These are phyloP conservation scores for Pentalonia nigronervosa DNA, from an alignment of 1,140 invertebrate species.

Conservation along the genomic window DNA sequence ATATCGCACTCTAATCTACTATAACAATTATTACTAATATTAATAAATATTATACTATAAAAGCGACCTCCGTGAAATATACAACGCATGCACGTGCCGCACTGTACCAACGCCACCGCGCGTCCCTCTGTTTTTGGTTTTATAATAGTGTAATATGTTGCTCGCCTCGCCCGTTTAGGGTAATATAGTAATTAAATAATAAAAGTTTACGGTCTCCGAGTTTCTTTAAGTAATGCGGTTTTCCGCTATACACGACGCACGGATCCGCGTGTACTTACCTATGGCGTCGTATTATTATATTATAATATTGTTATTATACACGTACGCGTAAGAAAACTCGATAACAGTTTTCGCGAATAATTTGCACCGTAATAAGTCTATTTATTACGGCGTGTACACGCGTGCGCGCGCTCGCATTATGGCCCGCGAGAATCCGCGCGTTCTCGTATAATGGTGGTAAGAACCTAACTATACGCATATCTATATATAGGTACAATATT, in stretches of 20 bases:
- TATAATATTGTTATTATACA: neutral
- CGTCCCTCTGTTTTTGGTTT: neutral
- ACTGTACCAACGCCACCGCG: neutral
- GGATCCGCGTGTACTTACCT: neutral
- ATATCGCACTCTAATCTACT: neutral
- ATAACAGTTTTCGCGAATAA: conserved; percentile 30
- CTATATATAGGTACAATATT: neutral
- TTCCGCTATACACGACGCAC: neutral
- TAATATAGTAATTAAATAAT: conserved; percentile 39
- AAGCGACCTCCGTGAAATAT: neutral
- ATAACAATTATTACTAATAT: neutral
- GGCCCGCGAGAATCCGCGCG: neutral
- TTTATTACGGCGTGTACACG: neutral
- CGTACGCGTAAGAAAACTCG: conserved; percentile 6
- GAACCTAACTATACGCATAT: neutral
- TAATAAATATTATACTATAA: neutral
- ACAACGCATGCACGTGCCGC: neutral
- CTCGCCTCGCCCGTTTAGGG: neutral
- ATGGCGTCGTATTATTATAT: neutral
- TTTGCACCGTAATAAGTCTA: conserved; percentile 24
- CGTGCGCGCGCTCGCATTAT: neutral
- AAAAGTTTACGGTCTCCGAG: conserved; percentile 32
- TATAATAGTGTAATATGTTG: neutral
- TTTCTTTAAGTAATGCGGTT: conserved; percentile 36
- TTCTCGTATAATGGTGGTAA: neutral